Evolutionary conservation across 2,888 invertebrate genomes (phyloP), one percentile per base, ranked within the genome.

Genomic region (Tiphia femorata): DNA sequence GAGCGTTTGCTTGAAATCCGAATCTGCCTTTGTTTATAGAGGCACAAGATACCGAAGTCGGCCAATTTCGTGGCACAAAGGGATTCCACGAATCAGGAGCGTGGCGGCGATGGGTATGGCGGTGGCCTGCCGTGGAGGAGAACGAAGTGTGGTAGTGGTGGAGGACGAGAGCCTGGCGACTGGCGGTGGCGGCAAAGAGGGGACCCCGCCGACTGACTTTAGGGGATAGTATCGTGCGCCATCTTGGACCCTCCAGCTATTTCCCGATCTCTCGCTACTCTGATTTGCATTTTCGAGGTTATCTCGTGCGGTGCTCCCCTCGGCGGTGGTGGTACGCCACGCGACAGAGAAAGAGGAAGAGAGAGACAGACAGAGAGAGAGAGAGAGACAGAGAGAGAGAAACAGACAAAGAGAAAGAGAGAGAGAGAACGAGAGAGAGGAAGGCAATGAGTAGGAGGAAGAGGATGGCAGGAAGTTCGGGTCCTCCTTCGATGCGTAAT

Each of bases 1-100:
- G 29, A 6, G 23, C 8, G 17, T 14, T n/a, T n/a, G 19, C 14
- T 52, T 53, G 62, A 57, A 50, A 50, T 42, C 35, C 51, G 63
- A 65, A 65, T 59, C 63, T 54, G 61, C 62, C 69, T 68, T 75
- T 75, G 73, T 73, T 75, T 75, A 66, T 58, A 65, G 66, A 70
- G n/a, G 68, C 60, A 49, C 64, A 48, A 63, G 66, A 66, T 62
- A 67, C 59, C 56, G 46, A 67, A 73, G 61, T 64, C 63, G 43
- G 50, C 64, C 73, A 72, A 75, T 75, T 73, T 73, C 62, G 61
- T 52, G 46, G 57, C 52, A 67, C 70, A 71, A 72, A 68, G 70
- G 68, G 61, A 67, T 64, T 59, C 57, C 43, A 25, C 30, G 56
- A 58, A 66, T 60, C 49, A 62, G 42, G 47, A 8, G 4, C 5